phyloP scores from a whole-genome alignment of 2,888 invertebrate genomes.

The Eledona agricola region DNA sequence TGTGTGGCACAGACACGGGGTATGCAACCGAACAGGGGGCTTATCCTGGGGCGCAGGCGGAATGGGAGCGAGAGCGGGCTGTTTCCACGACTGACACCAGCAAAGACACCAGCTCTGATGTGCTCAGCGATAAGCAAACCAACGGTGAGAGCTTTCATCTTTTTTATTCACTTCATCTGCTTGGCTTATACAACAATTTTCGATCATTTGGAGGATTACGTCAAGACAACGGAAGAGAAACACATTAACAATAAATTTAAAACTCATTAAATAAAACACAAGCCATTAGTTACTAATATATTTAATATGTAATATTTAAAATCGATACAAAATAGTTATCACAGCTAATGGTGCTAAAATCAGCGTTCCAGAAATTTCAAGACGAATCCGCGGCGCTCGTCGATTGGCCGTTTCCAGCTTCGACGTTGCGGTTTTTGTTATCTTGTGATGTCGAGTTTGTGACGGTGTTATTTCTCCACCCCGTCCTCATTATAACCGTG shows the following conservation, averaged over 20 bases:
- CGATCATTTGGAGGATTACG: no score
- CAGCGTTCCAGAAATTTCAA: neutral
- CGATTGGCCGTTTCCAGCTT: no score
- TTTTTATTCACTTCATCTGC: neutral
- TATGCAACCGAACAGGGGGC: constrained; percentile 41
- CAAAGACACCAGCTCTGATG: constrained; percentile 51
- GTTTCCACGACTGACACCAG: constrained; percentile 47
- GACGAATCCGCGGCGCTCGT: no score
- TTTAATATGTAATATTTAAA: no score
- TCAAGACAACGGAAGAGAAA: no score
- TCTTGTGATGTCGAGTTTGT: constrained; percentile 3
- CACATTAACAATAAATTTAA: no score
- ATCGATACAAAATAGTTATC: no score
- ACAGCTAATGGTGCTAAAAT: no score
- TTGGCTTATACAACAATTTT: no score
- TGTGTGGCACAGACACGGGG: constrained; percentile 48
- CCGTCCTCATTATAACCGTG: constrained; percentile 37
- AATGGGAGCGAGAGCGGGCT: constrained; percentile 53
- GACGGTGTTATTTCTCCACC: constrained; percentile 27
- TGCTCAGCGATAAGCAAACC: constrained; percentile 51
- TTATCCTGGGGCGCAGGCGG: constrained; percentile 45
- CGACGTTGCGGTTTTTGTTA: constrained; percentile 6
- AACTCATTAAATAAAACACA: no score
- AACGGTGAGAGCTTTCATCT: constrained; percentile 44
- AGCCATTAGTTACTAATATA: no score